A percentile compares a stretch with the other conserved stretches of the same genome.
Evolutionary conservation across 2,797 vertebrate species (phyloP).

Genomic region (Hozukius guyotensis): DNA sequence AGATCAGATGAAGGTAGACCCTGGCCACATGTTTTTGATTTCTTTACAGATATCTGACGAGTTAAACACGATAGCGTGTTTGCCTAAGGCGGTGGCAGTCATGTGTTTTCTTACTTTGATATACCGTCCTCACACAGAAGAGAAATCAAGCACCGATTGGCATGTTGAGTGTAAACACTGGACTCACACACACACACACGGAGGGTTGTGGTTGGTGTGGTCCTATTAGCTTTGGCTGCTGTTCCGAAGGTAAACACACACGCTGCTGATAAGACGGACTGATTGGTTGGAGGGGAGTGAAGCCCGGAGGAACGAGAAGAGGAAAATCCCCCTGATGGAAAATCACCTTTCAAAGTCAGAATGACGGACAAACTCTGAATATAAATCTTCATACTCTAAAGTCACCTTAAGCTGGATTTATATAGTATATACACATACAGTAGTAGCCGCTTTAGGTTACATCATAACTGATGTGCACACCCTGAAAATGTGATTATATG

Average conservation of each 20-base stretch:
- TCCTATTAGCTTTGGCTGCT: slow-evolving; percentile 58
- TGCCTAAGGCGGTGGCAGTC: slow-evolving; percentile 43
- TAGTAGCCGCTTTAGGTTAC: too few species aligned
- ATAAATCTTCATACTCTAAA: neutral
- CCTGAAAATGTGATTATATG: too few species aligned
- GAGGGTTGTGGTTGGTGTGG: slow-evolving; percentile 19
- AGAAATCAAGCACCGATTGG: slow-evolving; percentile 44
- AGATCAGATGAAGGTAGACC: slow-evolving; percentile 3
- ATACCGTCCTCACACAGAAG: slow-evolving; percentile 3
- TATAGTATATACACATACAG: too few species aligned
- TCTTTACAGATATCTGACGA: slow-evolving; percentile 10
- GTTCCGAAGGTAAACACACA: slow-evolving; percentile 55
- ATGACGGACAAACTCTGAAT: neutral
- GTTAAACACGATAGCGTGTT: slow-evolving; percentile 33
- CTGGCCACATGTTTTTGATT: slow-evolving; percentile 22
- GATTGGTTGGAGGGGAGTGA: slow-evolving; percentile 31
- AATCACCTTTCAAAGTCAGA: slow-evolving; percentile 7
- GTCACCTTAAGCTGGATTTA: neutral
- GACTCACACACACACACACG: neutral
- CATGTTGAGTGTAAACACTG: slow-evolving; percentile 44
- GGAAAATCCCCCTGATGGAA: slow-evolving; percentile 19
- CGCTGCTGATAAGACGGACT: slow-evolving; percentile 48
- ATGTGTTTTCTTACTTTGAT: slow-evolving; percentile 46
- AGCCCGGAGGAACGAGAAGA: neutral
- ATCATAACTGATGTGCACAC: too few species aligned